phyloP scores from a whole-genome alignment of 2,888 invertebrate species.

The Tinea pellionella region DNA sequence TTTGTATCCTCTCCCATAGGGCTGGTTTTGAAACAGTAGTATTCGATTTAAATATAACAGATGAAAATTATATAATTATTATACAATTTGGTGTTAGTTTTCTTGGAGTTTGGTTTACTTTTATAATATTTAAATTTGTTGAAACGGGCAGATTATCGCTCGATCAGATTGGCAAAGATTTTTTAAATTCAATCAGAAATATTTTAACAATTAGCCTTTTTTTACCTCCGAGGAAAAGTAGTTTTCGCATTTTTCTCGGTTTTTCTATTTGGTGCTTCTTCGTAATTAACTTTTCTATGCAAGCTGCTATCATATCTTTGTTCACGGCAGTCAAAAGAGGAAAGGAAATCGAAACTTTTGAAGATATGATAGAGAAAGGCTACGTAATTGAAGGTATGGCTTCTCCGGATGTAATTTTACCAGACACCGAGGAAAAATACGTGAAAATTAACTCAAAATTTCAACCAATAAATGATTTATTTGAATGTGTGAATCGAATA shows the following conservation, averaged over 20 bases:
- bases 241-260: conserved; percentile 44
- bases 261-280: conserved; percentile 53
- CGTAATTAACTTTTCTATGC: conserved; percentile 47
- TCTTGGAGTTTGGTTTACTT: conserved; percentile 43
- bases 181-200: conserved; percentile 43
- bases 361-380: conserved; percentile 49
- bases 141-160: conserved; percentile 28
- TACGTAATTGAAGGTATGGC: conserved; percentile 50
- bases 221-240: conserved; percentile 35
- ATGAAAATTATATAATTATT: conserved; percentile 26
- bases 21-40: conserved; percentile 46
- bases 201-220: conserved; percentile 36
- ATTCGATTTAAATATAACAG: conserved; percentile 34
- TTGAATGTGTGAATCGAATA: conserved; percentile 37
- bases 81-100: conserved; percentile 34
- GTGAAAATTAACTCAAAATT: conserved; percentile 41
- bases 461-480: conserved; percentile 32
- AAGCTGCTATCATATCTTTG: conserved; percentile 54
- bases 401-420: conserved; percentile 52
- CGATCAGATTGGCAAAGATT: conserved; percentile 50
- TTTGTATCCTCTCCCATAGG: conserved; percentile 44
- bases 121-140: conserved; percentile 33
- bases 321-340: conserved; percentile 51
- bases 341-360: conserved; percentile 52
- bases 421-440: conserved; percentile 43